A percentile compares a stretch with the other conserved stretches of the same genome.
These are phyloP conservation scores for Oedothorax gibbosus DNA, from an alignment of 1,140 invertebrate species.

Conservation along the genomic window DNA sequence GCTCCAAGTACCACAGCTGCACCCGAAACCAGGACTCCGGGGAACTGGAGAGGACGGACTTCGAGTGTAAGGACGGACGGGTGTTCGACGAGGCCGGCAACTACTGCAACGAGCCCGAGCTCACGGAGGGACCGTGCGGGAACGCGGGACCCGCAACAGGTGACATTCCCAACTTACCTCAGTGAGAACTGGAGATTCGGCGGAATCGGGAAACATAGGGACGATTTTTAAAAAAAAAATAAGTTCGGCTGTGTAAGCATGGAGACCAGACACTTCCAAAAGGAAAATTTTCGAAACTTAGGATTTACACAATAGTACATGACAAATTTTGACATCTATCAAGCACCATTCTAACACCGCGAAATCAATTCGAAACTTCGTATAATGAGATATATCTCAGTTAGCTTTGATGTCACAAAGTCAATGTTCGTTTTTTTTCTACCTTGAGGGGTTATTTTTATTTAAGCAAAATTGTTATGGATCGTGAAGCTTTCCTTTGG, in stretches of 20 bases:
- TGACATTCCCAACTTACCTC: neutral
- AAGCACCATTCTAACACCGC: too few relatives aligned
- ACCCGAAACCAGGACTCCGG: conserved; percentile 69
- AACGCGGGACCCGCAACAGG: conserved; percentile 37
- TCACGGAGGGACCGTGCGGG: conserved; percentile 44
- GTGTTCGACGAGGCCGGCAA: conserved; percentile 57
- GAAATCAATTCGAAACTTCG: too few relatives aligned
- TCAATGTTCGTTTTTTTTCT: too few relatives aligned
- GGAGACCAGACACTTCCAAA: too few relatives aligned
- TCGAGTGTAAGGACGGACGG: conserved; percentile 62
- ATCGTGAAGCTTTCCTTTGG: too few relatives aligned
- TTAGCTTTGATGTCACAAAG: too few relatives aligned
- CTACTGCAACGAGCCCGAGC: conserved; percentile 42
- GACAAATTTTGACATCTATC: too few relatives aligned
- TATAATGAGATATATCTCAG: too few relatives aligned
- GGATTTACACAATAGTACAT: too few relatives aligned
- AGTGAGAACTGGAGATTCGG: neutral
- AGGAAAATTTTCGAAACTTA: too few relatives aligned
- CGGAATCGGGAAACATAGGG: neutral
- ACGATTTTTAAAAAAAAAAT: neutral
- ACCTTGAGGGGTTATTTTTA: too few relatives aligned
- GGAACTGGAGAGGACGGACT: conserved; percentile 63
- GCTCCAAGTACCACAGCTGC: conserved; percentile 63
- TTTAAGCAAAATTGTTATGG: too few relatives aligned
- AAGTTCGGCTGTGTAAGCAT: neutral